Conservation (phyloP, 2,888 invertebrate genomes). For the Pheosia gnoma region DNA sequence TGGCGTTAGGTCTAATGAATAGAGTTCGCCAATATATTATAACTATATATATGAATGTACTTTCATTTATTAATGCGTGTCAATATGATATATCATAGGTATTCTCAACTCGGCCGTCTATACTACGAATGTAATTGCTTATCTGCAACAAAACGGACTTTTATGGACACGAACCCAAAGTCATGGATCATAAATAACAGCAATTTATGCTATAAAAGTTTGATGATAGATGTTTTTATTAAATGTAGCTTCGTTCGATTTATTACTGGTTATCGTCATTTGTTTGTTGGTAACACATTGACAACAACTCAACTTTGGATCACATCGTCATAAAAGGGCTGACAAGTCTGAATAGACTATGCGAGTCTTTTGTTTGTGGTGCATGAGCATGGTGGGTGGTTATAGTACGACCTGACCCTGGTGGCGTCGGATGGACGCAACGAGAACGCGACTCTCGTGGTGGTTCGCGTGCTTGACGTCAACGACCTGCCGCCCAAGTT, state of each 20-base stretch:
- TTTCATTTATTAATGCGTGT: slow-evolving; percentile 47
- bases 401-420: slow-evolving; percentile 93
- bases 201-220: slow-evolving; percentile 17
- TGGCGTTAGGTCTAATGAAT: slow-evolving; percentile 44
- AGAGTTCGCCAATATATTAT: slow-evolving; percentile 26
- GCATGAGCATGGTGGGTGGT: slow-evolving; percentile 80
- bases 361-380: slow-evolving; percentile 25
- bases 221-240: slow-evolving; percentile 20
- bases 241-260: neutral
- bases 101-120: slow-evolving; percentile 48
- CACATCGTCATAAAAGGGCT: neutral
- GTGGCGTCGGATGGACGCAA: slow-evolving; percentile 95
- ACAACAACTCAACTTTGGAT: neutral
- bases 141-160: slow-evolving; percentile 54
- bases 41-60: too few species aligned
- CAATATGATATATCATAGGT: slow-evolving; percentile 58
- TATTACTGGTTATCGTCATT: neutral
- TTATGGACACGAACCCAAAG: slow-evolving; percentile 38
- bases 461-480: slow-evolving; percentile 92
- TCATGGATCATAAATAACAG: slow-evolving; percentile 32
- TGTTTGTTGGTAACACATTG: neutral
- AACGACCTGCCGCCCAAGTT: slow-evolving; percentile 95
- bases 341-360: slow-evolving; percentile 10
- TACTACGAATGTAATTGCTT: slow-evolving; percentile 48
- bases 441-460: slow-evolving; percentile 93